Evolutionary conservation across 2,888 invertebrate genomes (phyloP).

Genomic region (Sinopyrophorus schimmeli): DNA sequence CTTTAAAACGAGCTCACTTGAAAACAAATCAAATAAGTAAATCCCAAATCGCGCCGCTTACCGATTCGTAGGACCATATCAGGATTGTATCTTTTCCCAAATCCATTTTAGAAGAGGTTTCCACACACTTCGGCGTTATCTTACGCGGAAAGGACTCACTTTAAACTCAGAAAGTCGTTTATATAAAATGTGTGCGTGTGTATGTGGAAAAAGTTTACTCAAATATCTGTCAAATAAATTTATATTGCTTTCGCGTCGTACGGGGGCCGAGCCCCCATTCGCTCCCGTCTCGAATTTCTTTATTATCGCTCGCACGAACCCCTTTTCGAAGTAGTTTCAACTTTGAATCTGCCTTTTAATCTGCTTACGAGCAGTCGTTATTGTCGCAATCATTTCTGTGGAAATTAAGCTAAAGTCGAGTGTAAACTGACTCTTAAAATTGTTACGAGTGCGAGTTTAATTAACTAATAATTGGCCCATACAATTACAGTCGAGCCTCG

Average conservation of each 20-base stretch:
- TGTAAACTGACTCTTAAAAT: too few species aligned
- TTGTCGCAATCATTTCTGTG: too few species aligned
- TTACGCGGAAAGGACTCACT: slow-evolving; percentile 20
- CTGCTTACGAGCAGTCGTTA: too few species aligned
- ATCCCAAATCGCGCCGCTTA: slow-evolving; percentile 8
- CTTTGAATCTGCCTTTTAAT: too few species aligned
- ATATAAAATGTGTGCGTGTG: slow-evolving; percentile 18
- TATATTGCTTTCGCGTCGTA: too few species aligned
- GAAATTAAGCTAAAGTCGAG: too few species aligned
- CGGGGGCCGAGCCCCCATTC: too few species aligned
- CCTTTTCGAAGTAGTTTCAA: too few species aligned
- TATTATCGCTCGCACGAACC: too few species aligned
- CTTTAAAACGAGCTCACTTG: slow-evolving; percentile 12
- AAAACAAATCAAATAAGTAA: slow-evolving; percentile 13
- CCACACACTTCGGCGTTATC: slow-evolving; percentile 15
- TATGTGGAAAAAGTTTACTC: slow-evolving; percentile 14
- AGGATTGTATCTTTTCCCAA: slow-evolving; percentile 18
- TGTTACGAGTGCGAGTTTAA: too few species aligned
- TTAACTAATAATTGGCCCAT: too few species aligned
- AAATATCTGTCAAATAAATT: slow-evolving; percentile 19
- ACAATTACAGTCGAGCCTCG: too few species aligned
- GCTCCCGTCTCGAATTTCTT: background rate
- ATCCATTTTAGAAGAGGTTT: slow-evolving; percentile 22
- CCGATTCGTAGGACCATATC: slow-evolving; percentile 13
- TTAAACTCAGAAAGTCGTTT: slow-evolving; percentile 22